phyloP scores from a whole-genome alignment of 2,797 vertebrate species.

The Coregonus suidteri region DNA sequence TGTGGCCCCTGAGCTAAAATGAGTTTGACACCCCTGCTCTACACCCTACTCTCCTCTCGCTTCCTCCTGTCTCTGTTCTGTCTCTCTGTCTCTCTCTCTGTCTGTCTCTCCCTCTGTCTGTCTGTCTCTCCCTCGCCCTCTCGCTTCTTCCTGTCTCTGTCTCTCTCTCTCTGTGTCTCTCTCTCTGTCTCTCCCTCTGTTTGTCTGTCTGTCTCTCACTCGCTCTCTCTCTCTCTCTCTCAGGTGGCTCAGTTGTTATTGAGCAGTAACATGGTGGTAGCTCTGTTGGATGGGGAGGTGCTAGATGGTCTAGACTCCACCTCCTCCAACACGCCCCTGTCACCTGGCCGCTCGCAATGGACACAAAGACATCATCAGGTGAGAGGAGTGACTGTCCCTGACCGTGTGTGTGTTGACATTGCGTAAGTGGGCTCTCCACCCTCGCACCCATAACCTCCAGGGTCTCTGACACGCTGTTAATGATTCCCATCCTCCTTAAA shows the following conservation, averaged over 20 bases:
- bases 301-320: constrained; percentile 80
- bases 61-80: background rate
- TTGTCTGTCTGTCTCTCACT: background rate
- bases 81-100: constrained; percentile 3
- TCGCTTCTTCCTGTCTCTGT: constrained; percentile 1
- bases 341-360: constrained; percentile 91
- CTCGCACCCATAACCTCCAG: background rate
- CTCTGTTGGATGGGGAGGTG: constrained; percentile 85
- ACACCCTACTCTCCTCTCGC: no score
- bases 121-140: background rate
- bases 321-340: constrained; percentile 84
- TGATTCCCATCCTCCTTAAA: constrained; percentile 30
- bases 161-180: no score
- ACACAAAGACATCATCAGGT: constrained; percentile 90
- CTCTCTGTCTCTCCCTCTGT: no score
- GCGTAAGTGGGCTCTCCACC: no score
- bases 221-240: background rate
- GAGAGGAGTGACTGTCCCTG: no score
- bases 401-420: no score
- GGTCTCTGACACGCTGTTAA: constrained; percentile 35
- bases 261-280: constrained; percentile 88
- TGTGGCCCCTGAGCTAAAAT: no score
- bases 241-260: constrained; percentile 87
- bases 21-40: no score
- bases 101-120: background rate